Percentiles rank a stretch among this genome's conserved stretches.
Conservation (phyloP, 2,888 invertebrate species). For the Himalopsyche japonica region DNA sequence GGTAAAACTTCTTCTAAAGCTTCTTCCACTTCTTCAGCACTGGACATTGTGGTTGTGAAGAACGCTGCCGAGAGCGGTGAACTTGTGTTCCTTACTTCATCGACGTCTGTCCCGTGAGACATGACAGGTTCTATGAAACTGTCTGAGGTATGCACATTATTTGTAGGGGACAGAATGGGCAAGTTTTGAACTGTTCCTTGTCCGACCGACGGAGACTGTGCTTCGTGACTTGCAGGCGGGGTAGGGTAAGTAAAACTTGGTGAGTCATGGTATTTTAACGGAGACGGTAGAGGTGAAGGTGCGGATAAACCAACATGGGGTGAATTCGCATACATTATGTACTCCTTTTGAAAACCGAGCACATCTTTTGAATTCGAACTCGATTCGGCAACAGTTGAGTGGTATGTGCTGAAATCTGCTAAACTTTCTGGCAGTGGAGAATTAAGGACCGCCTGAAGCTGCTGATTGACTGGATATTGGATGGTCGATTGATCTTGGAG, state of each 20-base stretch:
- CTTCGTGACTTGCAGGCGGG: constrained; percentile 86
- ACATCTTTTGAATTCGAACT: constrained; percentile 45
- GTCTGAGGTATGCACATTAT: constrained; percentile 28
- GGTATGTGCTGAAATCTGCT: constrained; percentile 83
- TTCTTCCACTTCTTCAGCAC: constrained; percentile 85
- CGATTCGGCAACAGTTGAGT: constrained; percentile 53
- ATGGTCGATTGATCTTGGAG: constrained; percentile 63
- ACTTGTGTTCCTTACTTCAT: constrained; percentile 72
- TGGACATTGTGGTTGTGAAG: constrained; percentile 82
- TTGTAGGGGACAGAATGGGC: constrained; percentile 49
- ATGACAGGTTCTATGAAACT: constrained; percentile 32
- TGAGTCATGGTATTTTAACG: constrained; percentile 65
- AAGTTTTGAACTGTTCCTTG: constrained; percentile 45
- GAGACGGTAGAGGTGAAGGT: constrained; percentile 67
- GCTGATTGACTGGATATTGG: constrained; percentile 68
- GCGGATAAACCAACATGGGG: constrained; percentile 51
- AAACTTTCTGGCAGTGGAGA: constrained; percentile 78
- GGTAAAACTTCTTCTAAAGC: constrained; percentile 83
- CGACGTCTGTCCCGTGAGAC: constrained; percentile 51
- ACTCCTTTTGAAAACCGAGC: constrained; percentile 47
- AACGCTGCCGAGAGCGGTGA: constrained; percentile 83
- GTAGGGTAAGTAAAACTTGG: constrained; percentile 82
- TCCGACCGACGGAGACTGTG: constrained; percentile 62
- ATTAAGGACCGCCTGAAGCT: constrained; percentile 76
- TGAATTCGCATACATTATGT: constrained; percentile 44